Base-by-base conservation (phyloP, 2,888 invertebrate genomes). In the Allophyes oxyacanthae region DNA sequence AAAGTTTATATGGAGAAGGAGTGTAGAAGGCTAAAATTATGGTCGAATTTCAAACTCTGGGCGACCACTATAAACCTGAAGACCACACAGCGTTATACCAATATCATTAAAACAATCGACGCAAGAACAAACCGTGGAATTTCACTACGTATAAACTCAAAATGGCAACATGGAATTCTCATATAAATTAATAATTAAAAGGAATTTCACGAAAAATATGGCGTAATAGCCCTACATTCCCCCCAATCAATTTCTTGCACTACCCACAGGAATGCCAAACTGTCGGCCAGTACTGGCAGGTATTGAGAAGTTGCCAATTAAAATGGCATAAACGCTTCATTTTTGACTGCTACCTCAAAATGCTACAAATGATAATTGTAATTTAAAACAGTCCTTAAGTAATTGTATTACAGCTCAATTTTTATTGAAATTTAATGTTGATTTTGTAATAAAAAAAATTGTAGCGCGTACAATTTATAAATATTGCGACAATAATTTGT, bases 241-340 rank as follows among this genome's bases (percentile, higher is more conserved):
- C 49, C 28, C 65, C 78, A 82, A 86, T 84, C 83, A 83, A 81
- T 82, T 85, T 82, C 78, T 84, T 84, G 65, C 60, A 48, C 62
- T 50, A 55, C 57, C 14, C 55, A 59, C 56, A 40, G 42, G 63
- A 70, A 75, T 68, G 64, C 15, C 68, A 68, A 57, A 64, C 60
- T 30, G 56, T 49, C 37, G 58, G 53, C 55, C 51, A 14, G 54
- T 49, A 45, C 52, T 55, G 64, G 63, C 66, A 73, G 66, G 59
- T 72, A 78, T 78, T 64, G 52, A 76, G 69, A 77, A 72, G 52
- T 64, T 64, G 71, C 72, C 78, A 83, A 84, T 83, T 82, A 84
- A 82, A 77, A 75, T 73, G 51, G 64, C 70, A 78, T 70, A 40
- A 58, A 72, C 76, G 80, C 81, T 83, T 79, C 73, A 81, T 79